Conservation (phyloP, 1,140 invertebrate species). For the Ladona fulva region DNA sequence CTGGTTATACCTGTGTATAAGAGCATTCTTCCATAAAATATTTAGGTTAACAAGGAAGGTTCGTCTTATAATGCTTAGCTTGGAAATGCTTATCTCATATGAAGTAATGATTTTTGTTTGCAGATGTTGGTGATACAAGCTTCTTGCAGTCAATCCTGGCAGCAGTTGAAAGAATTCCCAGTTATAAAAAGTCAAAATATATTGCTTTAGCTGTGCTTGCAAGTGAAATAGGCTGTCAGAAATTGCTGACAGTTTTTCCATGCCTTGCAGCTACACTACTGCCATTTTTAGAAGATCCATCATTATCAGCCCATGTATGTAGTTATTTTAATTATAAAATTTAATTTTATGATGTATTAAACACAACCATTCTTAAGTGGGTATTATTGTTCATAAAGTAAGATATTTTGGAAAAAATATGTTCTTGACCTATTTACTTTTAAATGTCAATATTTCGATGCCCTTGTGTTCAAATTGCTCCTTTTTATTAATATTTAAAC, state of each 20-base stretch:
- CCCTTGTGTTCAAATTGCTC: too few relatives aligned
- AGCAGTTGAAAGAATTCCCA: neutral
- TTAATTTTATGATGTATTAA: too few relatives aligned
- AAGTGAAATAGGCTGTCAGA: neutral
- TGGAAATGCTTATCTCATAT: neutral
- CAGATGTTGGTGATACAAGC: neutral
- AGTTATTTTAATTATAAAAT: too few relatives aligned
- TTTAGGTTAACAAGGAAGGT: too few relatives aligned
- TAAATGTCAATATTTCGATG: too few relatives aligned
- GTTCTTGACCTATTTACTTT: too few relatives aligned
- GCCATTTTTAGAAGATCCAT: neutral
- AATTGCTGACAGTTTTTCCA: neutral
- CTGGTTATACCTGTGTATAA: too few relatives aligned
- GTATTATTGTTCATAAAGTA: too few relatives aligned
- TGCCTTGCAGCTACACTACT: neutral
- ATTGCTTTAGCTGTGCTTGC: neutral
- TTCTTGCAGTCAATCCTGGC: neutral
- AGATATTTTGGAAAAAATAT: too few relatives aligned
- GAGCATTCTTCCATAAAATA: too few relatives aligned
- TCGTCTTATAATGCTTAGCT: neutral
- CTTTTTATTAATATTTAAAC: too few relatives aligned
- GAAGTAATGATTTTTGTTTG: neutral
- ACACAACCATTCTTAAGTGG: too few relatives aligned
- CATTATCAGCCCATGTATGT: neutral
- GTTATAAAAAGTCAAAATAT: neutral